phyloP scores from a whole-genome alignment of 2,888 invertebrate genomes.

The Lasioglossum lativentre region DNA sequence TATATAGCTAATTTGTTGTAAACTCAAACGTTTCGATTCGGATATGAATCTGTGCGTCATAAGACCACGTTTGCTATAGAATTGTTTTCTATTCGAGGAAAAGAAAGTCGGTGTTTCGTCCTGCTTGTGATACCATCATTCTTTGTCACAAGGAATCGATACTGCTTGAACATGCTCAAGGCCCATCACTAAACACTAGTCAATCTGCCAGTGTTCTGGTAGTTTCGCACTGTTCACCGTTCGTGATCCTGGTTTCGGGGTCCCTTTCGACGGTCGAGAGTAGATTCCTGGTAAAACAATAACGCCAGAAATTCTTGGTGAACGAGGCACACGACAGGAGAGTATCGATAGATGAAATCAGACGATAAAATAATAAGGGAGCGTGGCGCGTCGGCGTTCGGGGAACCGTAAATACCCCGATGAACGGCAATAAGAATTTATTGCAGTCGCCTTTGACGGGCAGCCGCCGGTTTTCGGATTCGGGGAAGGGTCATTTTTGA shows the following conservation, averaged over 20 bases:
- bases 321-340: neutral
- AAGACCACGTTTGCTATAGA: too few species aligned
- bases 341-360: constrained; percentile 49
- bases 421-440: constrained; percentile 81
- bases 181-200: neutral
- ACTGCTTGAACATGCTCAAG: too few species aligned
- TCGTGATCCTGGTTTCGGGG: neutral
- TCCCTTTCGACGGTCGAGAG: neutral
- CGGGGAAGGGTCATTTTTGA: constrained; percentile 82
- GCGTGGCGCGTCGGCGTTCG: constrained; percentile 55
- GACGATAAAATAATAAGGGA: constrained; percentile 48
- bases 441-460: constrained; percentile 81
- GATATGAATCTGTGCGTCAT: too few species aligned
- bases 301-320: neutral
- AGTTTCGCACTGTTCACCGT: neutral
- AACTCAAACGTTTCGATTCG: too few species aligned
- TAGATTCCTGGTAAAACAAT: neutral
- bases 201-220: neutral
- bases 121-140: too few species aligned
- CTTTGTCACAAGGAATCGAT: too few species aligned
- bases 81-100: too few species aligned
- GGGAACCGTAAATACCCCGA: constrained; percentile 69
- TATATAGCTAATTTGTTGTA: too few species aligned
- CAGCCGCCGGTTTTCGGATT: constrained; percentile 78
- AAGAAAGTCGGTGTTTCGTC: too few species aligned